Base-by-base conservation (phyloP, 1,140 invertebrate genomes). In the Pseudomyrmex cubaensis region DNA sequence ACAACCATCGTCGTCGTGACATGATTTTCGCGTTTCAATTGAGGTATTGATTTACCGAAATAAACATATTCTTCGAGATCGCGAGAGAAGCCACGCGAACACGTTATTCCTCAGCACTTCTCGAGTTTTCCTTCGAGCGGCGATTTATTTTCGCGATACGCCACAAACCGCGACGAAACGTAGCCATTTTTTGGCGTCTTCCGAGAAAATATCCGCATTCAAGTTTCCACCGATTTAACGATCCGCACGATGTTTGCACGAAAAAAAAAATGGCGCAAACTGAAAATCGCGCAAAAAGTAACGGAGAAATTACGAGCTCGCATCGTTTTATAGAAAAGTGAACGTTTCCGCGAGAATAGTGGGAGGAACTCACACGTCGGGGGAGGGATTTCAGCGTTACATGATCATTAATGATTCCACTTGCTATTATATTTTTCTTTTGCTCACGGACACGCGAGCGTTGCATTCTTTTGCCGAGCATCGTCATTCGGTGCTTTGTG, bases 241-340 rank as follows among this genome's bases (percentile, higher is more conserved):
- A n/a, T 35, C 10, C 52, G 17, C 44, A 12, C 75, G 44, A 61
- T 10, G 20, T 78, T 57, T 25, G 46, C 64, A 44, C 22, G 35
- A 88, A 67, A 83, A 80, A 76, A 35, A 35, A 35, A 35, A 35
- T 50, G 10, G 13, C 72, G 72, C 70, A 52, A 85, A 73, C 25
- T 64, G 73, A 35, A 85, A 90, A 87, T 67, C 73, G 59, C 52
- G 75, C 83, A 84, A 89, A 90, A 90, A 90, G 86, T 91, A 87
- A 84, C 85, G 76, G 78, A 85, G 80, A 90, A 91, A 90, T 91
- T 91, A 69, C 54, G 70, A 78, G 64, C 67, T 73, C 87, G 82
- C 85, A 84, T 82, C 85, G 83, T 92, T 92, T 92, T 92, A 92
- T 92, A 92, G 90, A 90, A 90, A 91, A 92, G 90, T 91, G 91